These are phyloP conservation scores for Lycia hirtaria DNA, from an alignment of 2,888 invertebrate genomes.

Conservation along the genomic window DNA sequence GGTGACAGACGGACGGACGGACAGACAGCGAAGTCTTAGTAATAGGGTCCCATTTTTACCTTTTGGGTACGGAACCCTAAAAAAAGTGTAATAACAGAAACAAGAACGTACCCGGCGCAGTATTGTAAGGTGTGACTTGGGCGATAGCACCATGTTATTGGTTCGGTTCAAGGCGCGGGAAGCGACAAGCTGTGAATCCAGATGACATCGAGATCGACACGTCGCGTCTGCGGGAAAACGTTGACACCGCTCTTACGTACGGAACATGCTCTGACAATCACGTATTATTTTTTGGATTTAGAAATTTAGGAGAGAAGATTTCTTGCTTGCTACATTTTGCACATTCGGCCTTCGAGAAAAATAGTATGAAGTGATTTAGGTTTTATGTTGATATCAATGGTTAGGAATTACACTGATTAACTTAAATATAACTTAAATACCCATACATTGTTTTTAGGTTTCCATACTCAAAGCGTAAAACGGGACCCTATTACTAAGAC, in stretches of 20 bases:
- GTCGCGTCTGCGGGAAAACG: conserved; percentile 8
- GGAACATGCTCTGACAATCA: neutral
- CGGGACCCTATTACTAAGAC: too few species aligned
- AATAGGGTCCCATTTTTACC: neutral
- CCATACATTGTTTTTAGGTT: too few species aligned
- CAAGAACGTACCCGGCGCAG: neutral
- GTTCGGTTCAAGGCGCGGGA: conserved; percentile 1
- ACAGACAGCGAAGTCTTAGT: too few species aligned
- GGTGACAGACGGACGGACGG: too few species aligned
- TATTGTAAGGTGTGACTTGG: conserved; percentile 10
- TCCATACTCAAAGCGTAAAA: too few species aligned
- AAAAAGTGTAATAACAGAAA: neutral
- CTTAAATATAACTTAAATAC: too few species aligned
- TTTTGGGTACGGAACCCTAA: neutral
- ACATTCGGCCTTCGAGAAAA: too few species aligned
- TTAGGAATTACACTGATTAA: too few species aligned
- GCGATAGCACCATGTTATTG: conserved; percentile 20
- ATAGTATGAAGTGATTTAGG: too few species aligned
- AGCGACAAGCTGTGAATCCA: conserved; percentile 2
- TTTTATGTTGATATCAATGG: too few species aligned
- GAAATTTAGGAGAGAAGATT: too few species aligned
- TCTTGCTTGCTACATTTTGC: too few species aligned
- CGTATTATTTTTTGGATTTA: neutral
- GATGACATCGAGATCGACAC: conserved; percentile 18
- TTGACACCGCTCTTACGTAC: conserved; percentile 5